Evolutionary conservation across 2,888 invertebrate genomes (phyloP).

Genomic region (Metalampra italica): DNA sequence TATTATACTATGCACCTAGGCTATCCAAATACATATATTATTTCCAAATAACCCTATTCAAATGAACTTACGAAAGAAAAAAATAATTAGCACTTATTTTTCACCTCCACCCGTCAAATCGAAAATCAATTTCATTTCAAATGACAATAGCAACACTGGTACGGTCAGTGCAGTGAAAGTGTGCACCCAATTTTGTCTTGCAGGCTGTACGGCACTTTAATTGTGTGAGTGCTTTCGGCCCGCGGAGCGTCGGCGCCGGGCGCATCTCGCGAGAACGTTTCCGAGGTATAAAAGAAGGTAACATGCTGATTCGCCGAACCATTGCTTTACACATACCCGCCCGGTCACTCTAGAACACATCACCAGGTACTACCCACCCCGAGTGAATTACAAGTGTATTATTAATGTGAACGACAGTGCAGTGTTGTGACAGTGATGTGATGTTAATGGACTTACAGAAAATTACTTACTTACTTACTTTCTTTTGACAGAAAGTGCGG

Average conservation of each 20-base stretch:
- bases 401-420: background rate
- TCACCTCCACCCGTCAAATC: background rate
- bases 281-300: slow-evolving; percentile 75
- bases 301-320: slow-evolving; percentile 59
- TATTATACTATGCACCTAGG: too few relatives aligned
- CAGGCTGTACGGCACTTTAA: slow-evolving; percentile 21
- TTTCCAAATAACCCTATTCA: too few relatives aligned
- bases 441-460: slow-evolving; percentile 19
- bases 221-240: slow-evolving; percentile 55
- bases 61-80: slow-evolving; percentile 21
- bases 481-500: slow-evolving; percentile 67
- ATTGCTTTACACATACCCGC: slow-evolving; percentile 61
- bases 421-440: slow-evolving; percentile 25
- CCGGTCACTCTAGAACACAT: slow-evolving; percentile 30
- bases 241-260: slow-evolving; percentile 32
- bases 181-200: slow-evolving; percentile 46
- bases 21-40: too few relatives aligned
- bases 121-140: background rate
- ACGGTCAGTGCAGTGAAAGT: slow-evolving; percentile 33
- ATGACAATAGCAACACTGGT: background rate
- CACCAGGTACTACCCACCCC: slow-evolving; percentile 12
- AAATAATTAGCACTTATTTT: too few relatives aligned
- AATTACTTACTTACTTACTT: slow-evolving; percentile 32
- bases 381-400: background rate
- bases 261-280: slow-evolving; percentile 70